Conservation (phyloP, 2,797 vertebrate species). For the Spondyliosoma cantharus region DNA sequence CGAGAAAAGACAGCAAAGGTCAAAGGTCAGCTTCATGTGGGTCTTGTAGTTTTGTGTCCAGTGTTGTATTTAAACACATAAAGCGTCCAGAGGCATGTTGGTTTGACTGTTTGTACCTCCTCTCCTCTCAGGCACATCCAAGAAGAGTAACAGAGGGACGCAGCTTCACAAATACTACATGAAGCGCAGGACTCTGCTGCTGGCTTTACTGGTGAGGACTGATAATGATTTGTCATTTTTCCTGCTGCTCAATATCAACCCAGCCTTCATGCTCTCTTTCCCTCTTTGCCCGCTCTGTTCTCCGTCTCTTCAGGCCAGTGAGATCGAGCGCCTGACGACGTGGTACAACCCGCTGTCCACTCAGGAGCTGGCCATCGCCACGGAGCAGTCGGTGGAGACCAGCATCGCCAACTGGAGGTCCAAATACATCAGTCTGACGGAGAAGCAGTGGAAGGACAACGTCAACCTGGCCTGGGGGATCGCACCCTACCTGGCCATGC, state of each 20-base stretch:
- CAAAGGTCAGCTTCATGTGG: too few species aligned
- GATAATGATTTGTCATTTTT: accelerated
- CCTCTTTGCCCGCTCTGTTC: too few species aligned
- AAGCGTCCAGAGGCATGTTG: too few species aligned
- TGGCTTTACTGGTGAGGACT: conserved; percentile 90
- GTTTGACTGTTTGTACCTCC: background rate
- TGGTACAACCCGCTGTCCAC: conserved; percentile 98
- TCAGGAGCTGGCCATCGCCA: conserved; percentile 89
- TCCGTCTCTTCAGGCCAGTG: conserved; percentile 87
- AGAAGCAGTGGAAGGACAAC: conserved; percentile 99
- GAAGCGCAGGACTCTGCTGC: conserved; percentile 92
- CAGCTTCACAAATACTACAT: conserved; percentile 99
- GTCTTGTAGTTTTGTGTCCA: too few species aligned
- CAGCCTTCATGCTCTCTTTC: background rate
- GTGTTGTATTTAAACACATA: too few species aligned
- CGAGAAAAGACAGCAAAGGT: background rate
- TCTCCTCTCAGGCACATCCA: conserved; percentile 88
- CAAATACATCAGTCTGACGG: conserved; percentile 94
- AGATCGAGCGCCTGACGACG: conserved; percentile 94
- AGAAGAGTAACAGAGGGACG: conserved; percentile 96
- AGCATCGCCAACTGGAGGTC: conserved; percentile 98
- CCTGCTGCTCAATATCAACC: background rate
- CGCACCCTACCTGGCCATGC: conserved; percentile 93
- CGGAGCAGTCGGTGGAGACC: conserved; percentile 94
- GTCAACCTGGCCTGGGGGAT: conserved; percentile 98